Conservation (phyloP, 2,113 vertebrate genomes). For the Colistium nudipinnis region DNA sequence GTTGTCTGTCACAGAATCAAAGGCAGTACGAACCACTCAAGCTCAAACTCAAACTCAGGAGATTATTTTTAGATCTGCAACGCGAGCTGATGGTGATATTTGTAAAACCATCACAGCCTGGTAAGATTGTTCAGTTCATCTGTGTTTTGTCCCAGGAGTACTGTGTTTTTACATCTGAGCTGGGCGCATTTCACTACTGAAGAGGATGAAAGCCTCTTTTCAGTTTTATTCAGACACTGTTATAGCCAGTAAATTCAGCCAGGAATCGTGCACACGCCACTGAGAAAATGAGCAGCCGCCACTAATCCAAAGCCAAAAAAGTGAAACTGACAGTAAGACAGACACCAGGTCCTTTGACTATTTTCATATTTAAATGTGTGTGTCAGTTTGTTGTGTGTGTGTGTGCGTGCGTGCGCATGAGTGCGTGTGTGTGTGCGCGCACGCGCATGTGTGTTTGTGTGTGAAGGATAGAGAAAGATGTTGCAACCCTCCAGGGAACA, state of each 20-base stretch:
- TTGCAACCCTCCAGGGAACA: constrained; percentile 43
- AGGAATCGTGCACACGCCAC: constrained; percentile 60
- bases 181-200: constrained; percentile 42
- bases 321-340: constrained; percentile 24
- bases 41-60: constrained; percentile 1
- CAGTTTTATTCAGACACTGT: constrained; percentile 47
- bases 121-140: constrained; percentile 51
- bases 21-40: constrained; percentile 3
- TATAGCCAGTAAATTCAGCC: constrained; percentile 46
- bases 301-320: constrained; percentile 38
- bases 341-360: constrained; percentile 9
- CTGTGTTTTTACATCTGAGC: constrained; percentile 56
- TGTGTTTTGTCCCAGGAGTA: constrained; percentile 49
- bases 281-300: constrained; percentile 58
- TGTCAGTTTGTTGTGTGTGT: constrained; percentile 10
- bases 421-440: constrained; percentile 1
- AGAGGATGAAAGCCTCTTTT: constrained; percentile 60
- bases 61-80: constrained; percentile 46
- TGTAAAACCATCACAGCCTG: constrained; percentile 36
- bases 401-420: constrained; percentile 3
- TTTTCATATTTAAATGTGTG: constrained; percentile 13
- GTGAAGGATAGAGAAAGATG: constrained; percentile 29
- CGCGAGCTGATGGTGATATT: constrained; percentile 13
- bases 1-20: constrained; percentile 31
- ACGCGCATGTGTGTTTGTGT: not conserved